phyloP scores from a whole-genome alignment of 1,140 invertebrate genomes.

The Papilio glaucus region DNA sequence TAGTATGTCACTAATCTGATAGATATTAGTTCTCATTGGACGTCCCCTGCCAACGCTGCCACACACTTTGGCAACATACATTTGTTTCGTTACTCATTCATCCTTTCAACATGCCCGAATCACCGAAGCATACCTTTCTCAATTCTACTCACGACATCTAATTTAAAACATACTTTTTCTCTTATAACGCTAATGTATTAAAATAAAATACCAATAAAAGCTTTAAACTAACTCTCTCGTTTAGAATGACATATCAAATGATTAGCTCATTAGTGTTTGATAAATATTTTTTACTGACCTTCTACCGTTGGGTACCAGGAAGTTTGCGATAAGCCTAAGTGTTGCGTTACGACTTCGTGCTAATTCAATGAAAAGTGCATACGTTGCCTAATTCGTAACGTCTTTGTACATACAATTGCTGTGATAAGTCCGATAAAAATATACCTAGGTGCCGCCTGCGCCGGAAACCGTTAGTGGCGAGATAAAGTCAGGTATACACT shows the following conservation, averaged over 20 bases:
- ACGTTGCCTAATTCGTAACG: not conserved
- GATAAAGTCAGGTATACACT: not conserved
- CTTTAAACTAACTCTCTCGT: not conserved
- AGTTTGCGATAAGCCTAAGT: slow-evolving; percentile 12
- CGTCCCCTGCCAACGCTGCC: too few species aligned
- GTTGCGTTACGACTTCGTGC: not conserved
- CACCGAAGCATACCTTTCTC: too few species aligned
- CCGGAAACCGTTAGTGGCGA: slow-evolving; percentile 35
- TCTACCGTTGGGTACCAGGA: not conserved
- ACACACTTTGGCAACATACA: too few species aligned
- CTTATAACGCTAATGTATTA: too few species aligned
- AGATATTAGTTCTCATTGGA: too few species aligned
- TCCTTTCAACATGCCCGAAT: too few species aligned
- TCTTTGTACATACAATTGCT: not conserved
- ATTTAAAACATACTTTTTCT: too few species aligned
- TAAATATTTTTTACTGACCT: not conserved
- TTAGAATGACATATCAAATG: too few species aligned
- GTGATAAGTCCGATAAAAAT: not conserved
- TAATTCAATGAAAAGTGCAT: not conserved
- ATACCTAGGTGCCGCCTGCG: not conserved
- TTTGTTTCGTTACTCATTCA: too few species aligned
- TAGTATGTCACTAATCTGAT: too few species aligned
- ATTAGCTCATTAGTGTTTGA: too few species aligned
- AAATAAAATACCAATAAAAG: not conserved
- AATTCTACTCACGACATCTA: too few species aligned